Conservation (phyloP, 2,888 invertebrate species). For the Anaspis maculata region DNA sequence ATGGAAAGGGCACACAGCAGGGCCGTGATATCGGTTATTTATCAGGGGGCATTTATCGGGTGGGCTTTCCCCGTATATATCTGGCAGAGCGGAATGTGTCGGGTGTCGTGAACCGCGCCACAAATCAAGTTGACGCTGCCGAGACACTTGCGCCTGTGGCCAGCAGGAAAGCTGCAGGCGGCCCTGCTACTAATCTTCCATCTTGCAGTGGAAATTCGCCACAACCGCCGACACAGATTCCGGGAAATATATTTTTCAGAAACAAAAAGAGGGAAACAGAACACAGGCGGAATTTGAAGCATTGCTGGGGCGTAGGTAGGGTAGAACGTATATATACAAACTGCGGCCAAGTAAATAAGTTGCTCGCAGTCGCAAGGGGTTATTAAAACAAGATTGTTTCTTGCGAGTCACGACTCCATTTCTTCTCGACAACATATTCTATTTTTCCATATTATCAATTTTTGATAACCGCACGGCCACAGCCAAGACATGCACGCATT, state of each 20-base stretch:
- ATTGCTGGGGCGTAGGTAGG: no score
- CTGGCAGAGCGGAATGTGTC: slow-evolving; percentile 19
- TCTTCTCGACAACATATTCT: no score
- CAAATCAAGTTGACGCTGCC: slow-evolving; percentile 20
- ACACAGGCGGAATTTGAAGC: no score
- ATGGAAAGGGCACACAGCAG: slow-evolving; percentile 4
- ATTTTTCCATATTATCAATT: no score
- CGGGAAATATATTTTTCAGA: neutral
- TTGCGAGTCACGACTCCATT: no score
- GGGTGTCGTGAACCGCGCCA: slow-evolving; percentile 17
- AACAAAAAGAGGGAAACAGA: slow-evolving; percentile 1
- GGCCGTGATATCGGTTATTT: slow-evolving; percentile 14
- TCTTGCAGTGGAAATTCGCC: slow-evolving; percentile 1
- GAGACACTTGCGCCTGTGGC: slow-evolving; percentile 14
- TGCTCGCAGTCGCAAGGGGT: no score
- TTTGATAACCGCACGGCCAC: no score
- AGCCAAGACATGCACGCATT: no score
- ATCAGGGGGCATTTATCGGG: slow-evolving; percentile 20
- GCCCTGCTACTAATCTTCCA: slow-evolving; percentile 10
- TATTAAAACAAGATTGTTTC: no score
- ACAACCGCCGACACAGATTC: neutral
- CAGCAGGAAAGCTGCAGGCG: slow-evolving; percentile 13
- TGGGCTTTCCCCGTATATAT: slow-evolving; percentile 16
- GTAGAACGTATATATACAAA: no score
- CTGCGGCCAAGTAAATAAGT: no score